Conservation (phyloP, 2,888 invertebrate species). For the Heliconius charithonia region DNA sequence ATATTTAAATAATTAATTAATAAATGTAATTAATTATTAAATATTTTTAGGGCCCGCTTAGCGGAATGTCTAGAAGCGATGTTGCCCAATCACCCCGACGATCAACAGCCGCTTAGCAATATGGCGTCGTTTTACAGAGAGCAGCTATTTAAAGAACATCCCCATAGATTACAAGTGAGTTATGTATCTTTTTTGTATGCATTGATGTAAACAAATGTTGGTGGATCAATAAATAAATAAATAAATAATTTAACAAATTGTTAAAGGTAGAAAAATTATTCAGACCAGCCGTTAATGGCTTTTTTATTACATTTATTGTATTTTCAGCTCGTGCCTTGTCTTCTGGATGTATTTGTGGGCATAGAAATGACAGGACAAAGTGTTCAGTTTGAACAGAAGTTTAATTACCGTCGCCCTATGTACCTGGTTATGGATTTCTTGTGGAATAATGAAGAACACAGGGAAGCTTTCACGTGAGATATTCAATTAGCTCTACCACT, state of each 20-base stretch:
- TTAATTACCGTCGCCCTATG: constrained; percentile 98
- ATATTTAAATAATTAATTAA: constrained; percentile 42
- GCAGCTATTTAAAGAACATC: constrained; percentile 90
- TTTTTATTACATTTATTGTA: constrained; percentile 9
- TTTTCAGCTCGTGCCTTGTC: constrained; percentile 88
- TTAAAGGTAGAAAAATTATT: too few relatives aligned
- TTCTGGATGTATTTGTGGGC: constrained; percentile 96
- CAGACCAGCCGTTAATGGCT: too few relatives aligned
- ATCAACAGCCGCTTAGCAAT: constrained; percentile 72
- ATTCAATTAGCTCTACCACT: neutral
- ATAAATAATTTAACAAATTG: too few relatives aligned
- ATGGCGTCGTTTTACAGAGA: constrained; percentile 85
- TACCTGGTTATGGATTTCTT: constrained; percentile 96
- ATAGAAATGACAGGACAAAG: constrained; percentile 99
- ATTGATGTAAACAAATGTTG: too few relatives aligned
- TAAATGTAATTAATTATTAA: neutral
- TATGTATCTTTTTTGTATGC: too few relatives aligned
- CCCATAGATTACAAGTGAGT: constrained; percentile 86
- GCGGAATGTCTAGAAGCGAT: constrained; percentile 95
- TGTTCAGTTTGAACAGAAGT: constrained; percentile 98
- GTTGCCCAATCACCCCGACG: constrained; percentile 88
- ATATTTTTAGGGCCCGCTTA: constrained; percentile 87
- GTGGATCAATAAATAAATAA: too few relatives aligned
- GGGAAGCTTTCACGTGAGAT: constrained; percentile 88
- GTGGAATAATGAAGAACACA: constrained; percentile 92